Conservation (phyloP, 1,140 invertebrate genomes). For the Diorhabda sublineata region DNA sequence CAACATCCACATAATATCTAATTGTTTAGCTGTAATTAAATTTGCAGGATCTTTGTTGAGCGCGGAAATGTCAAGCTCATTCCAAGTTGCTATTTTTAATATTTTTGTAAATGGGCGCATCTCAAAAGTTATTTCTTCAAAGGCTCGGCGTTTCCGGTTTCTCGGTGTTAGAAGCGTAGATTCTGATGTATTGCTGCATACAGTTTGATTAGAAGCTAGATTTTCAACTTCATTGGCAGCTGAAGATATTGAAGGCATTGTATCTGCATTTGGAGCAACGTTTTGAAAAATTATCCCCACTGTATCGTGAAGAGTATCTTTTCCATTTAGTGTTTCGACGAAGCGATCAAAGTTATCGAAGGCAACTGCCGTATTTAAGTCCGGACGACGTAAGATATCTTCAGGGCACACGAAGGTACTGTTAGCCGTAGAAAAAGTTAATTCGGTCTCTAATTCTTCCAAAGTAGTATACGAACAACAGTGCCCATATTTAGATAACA, state of each 20-base stretch:
- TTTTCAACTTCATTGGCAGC: no score
- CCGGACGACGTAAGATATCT: conserved; percentile 9
- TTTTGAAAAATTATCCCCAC: no score
- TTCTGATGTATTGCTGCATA: no score
- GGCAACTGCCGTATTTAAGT: conserved; percentile 3
- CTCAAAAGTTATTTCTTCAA: conserved; percentile 18
- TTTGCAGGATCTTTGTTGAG: conserved; percentile 24
- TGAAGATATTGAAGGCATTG: no score
- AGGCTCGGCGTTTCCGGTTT: conserved; percentile 12
- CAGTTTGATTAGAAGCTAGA: no score
- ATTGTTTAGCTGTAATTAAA: conserved; percentile 21
- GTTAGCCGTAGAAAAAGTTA: conserved; percentile 13
- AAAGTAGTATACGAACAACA: no score
- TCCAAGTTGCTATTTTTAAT: conserved; percentile 22
- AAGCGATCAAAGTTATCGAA: background rate
- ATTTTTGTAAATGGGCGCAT: conserved; percentile 20
- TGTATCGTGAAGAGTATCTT: no score
- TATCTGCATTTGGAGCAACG: no score
- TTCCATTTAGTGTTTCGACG: no score
- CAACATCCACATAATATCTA: background rate
- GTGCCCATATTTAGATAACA: no score
- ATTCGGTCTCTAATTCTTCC: conserved; percentile 13
- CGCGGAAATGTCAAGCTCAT: conserved; percentile 17
- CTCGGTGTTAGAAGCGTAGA: conserved; percentile 4
- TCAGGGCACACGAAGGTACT: conserved; percentile 3